Percentiles rank a stretch among this genome's conserved stretches.
Conservation (phyloP, 1,140 invertebrate species). For the Hyles vespertilio region DNA sequence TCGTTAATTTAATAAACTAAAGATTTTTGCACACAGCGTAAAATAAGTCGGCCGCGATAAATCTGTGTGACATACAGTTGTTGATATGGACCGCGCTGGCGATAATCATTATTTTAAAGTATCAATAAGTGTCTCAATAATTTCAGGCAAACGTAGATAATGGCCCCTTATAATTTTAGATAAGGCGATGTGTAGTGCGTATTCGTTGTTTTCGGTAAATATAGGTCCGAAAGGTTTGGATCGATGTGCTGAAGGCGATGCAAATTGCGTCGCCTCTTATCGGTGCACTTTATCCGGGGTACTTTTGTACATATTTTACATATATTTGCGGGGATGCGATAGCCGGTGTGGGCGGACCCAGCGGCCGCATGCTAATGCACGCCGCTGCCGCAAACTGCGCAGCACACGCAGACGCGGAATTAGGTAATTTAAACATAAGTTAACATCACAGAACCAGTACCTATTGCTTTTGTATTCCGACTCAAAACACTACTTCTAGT, state of each 20-base stretch:
- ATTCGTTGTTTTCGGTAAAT: constrained; percentile 52
- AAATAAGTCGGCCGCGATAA: no score
- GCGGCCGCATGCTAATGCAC: constrained; percentile 55
- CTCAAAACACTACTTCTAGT: background rate
- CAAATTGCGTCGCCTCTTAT: constrained; percentile 67
- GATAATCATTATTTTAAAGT: no score
- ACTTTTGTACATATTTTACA: constrained; percentile 68
- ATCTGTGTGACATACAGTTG: no score
- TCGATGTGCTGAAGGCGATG: constrained; percentile 54
- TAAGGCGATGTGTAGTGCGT: constrained; percentile 6
- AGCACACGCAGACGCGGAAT: constrained; percentile 27
- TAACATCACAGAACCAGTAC: constrained; percentile 4
- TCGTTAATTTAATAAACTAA: no score
- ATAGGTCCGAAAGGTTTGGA: constrained; percentile 46
- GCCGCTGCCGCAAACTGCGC: constrained; percentile 30
- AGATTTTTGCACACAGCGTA: no score
- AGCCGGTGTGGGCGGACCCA: constrained; percentile 53
- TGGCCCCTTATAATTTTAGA: constrained; percentile 5
- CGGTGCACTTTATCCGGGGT: constrained; percentile 66
- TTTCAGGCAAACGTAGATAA: no score
- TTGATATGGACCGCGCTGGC: no score
- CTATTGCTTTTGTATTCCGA: constrained; percentile 3
- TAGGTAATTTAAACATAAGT: constrained; percentile 23
- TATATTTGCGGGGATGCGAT: constrained; percentile 62
- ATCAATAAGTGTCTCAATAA: no score